These are phyloP conservation scores for Tetragonula carbonaria DNA, from an alignment of 2,888 invertebrate species.

Conservation along the genomic window DNA sequence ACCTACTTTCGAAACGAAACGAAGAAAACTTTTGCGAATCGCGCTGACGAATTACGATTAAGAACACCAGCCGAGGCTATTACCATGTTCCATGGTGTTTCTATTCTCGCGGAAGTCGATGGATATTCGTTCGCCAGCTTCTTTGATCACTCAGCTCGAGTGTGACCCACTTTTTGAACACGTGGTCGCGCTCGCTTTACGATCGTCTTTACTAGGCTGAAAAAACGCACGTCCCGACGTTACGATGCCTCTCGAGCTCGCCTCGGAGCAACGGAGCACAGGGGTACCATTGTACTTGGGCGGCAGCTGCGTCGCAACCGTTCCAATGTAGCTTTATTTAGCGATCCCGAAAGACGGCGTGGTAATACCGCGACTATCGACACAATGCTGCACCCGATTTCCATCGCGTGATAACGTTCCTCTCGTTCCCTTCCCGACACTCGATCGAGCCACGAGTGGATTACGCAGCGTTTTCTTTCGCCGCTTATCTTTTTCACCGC, in stretches of 20 bases:
- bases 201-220: conserved; percentile 57
- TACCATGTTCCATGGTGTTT: no score
- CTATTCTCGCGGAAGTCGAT: background rate
- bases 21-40: no score
- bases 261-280: conserved; percentile 60
- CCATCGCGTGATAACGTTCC: background rate
- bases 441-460: background rate
- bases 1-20: no score
- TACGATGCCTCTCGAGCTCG: conserved; percentile 60
- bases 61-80: no score
- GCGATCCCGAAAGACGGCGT: conserved; percentile 7
- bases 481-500: background rate
- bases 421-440: background rate
- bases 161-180: conserved; percentile 72
- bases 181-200: conserved; percentile 66
- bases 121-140: conserved; percentile 17
- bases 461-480: background rate
- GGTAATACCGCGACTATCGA: background rate
- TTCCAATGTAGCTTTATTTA: conserved; percentile 61
- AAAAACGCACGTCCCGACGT: conserved; percentile 59
- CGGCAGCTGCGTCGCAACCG: conserved; percentile 65
- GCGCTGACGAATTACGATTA: no score
- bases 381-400: background rate
- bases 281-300: conserved; percentile 64
- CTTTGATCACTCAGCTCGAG: conserved; percentile 19